Conservation (phyloP, 2,797 vertebrate genomes). For the Austrolebias charrua region DNA sequence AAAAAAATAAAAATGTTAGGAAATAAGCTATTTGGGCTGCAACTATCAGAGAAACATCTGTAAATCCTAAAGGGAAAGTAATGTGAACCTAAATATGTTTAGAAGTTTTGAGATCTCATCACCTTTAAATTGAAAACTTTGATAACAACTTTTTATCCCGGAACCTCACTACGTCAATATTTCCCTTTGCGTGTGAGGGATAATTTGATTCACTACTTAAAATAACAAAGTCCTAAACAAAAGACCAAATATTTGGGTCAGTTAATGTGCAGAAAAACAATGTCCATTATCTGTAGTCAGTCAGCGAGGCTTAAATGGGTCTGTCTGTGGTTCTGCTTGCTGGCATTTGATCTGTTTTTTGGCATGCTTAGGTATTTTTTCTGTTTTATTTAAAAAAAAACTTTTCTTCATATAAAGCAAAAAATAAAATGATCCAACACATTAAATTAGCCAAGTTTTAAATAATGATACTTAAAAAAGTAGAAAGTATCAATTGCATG, state of each 20-base stretch:
- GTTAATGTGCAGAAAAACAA: not conserved
- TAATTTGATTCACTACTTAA: not conserved
- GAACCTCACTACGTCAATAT: not conserved
- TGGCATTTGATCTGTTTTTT: not conserved
- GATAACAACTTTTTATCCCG: not conserved
- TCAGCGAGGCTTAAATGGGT: not conserved
- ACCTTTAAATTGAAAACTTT: not conserved
- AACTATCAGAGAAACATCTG: too few relatives aligned
- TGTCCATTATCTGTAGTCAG: not conserved
- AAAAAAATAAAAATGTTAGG: too few relatives aligned
- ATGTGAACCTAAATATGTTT: not conserved
- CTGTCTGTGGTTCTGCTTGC: not conserved
- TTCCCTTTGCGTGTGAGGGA: not conserved
- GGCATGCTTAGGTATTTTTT: not conserved
- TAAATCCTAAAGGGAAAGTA: not conserved
- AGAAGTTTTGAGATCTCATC: not conserved
- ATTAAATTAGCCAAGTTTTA: too few relatives aligned
- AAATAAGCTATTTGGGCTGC: too few relatives aligned
- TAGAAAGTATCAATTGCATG: too few relatives aligned
- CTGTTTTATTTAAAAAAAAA: too few relatives aligned
- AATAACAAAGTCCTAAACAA: conserved; percentile 4
- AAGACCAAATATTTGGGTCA: conserved; percentile 4
- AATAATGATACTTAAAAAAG: too few relatives aligned
- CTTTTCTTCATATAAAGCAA: too few relatives aligned
- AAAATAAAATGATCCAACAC: too few relatives aligned